These are phyloP conservation scores for Spilosoma lubricipeda DNA, from an alignment of 2,888 invertebrate genomes.

Conservation along the genomic window DNA sequence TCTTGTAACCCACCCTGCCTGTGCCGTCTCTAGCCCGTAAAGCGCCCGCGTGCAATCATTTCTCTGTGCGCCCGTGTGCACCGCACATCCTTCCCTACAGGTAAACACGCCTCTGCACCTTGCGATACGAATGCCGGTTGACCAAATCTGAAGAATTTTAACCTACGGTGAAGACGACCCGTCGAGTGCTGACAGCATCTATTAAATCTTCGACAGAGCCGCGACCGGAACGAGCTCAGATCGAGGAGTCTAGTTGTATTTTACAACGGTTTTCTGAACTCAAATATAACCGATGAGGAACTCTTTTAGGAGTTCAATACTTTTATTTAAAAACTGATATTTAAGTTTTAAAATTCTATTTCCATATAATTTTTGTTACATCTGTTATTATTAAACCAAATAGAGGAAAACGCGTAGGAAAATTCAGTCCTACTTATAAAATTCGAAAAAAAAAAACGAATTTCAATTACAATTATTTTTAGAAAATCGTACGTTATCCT, in stretches of 20 bases:
- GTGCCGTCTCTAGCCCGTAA: too few species aligned
- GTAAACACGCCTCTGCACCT: not conserved
- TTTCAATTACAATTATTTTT: not conserved
- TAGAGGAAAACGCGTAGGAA: not conserved
- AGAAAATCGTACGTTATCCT: not conserved
- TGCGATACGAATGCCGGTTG: not conserved
- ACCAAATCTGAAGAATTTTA: not conserved
- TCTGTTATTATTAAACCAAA: not conserved
- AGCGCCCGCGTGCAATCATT: too few species aligned
- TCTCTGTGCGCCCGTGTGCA: too few species aligned
- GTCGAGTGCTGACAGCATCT: slow-evolving; percentile 7
- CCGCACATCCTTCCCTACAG: too few species aligned
- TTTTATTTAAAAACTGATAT: not conserved
- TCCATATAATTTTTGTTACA: not conserved
- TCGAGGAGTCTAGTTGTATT: not conserved
- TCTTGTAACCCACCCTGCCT: slow-evolving; percentile 32
- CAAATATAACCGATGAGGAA: not conserved
- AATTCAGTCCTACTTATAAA: not conserved
- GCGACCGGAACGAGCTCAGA: not conserved
- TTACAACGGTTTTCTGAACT: not conserved
- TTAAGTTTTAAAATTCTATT: not conserved
- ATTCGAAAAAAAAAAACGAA: not conserved
- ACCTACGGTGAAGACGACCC: slow-evolving; percentile 12
- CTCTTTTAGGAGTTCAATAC: not conserved
- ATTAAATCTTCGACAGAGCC: not conserved